Evolutionary conservation across 2,113 vertebrate species (phyloP), one percentile per base, ranked within the genome.

Genomic region (Alethe diademata): DNA sequence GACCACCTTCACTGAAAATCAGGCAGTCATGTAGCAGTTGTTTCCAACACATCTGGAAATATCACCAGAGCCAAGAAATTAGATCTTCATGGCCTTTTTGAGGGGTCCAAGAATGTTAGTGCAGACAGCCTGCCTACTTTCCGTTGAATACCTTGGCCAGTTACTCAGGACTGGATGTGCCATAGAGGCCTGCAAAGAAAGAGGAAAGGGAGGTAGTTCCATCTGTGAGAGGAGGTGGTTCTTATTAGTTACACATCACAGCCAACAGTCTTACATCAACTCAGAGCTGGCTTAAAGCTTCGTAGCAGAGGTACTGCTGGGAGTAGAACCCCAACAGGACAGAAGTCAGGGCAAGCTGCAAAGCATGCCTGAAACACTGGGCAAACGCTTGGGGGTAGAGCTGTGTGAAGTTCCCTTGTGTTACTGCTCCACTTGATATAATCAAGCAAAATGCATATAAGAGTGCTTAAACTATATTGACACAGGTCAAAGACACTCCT

Each of bases 41-140:
- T 90, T 94, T 92, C 93, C 93, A 93, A 23, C 3, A 0, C 38
- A 28, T 95, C 96, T 96, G 67, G 94, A 94, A 96, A 64, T 53
- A 38, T 62, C 47, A 75, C 72, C 24, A 28, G 76, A 53, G 91
- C 97, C 96, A 97, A 98, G 96, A 97, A 98, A 93, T 92, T 58
- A 86, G 96, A 70, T 51, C 51, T 96, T 90, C 43, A 6, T 42
- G 43, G 91, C 82, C 95, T 97, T 97, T 97, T 92, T 95, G 92
- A 95, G 61, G 61, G 19, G 38, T 97, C 94, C 96, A 97, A 66
- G 93, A 97, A 96, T 86, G 92, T 97, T 90, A 86, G 81, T 91
- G n/a, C 62, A 66, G 82, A 40, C 92, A 83, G 92, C 71, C 93
- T 96, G 95, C 96, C 97, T 96, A 14, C 95, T 97, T 95, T 96